These are phyloP conservation scores for Taurulus bubalis DNA, from an alignment of 2,113 vertebrate species.

Conservation along the genomic window DNA sequence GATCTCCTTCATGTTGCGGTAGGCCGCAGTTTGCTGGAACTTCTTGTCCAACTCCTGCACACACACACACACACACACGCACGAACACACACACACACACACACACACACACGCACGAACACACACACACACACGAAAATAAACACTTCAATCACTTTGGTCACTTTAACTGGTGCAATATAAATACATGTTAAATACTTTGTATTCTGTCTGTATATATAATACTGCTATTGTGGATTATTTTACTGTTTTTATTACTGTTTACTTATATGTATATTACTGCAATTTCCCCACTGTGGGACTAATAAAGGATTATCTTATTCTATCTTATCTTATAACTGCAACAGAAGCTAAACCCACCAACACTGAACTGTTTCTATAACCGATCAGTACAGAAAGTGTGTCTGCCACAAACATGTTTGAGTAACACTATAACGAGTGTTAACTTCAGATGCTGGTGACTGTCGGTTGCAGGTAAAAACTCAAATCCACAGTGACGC, in stretches of 20 bases:
- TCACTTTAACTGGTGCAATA: no score
- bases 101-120: neutral
- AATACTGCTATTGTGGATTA: no score
- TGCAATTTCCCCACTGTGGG: no score
- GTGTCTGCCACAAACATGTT: neutral
- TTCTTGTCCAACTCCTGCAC: constrained; percentile 94
- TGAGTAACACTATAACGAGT: neutral
- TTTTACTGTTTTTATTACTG: no score
- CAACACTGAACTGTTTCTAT: neutral
- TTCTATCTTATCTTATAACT: no score
- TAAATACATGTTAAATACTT: no score
- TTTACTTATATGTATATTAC: no score
- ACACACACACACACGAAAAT: neutral
- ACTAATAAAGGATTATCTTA: no score
- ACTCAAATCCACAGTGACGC: neutral
- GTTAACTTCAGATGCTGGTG: neutral
- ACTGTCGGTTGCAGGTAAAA: neutral
- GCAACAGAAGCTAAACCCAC: neutral
- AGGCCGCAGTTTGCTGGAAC: constrained; percentile 96
- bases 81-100: neutral
- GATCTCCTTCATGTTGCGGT: constrained; percentile 98
- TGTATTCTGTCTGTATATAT: no score
- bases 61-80: no score
- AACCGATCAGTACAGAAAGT: neutral
- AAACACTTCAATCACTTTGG: no score